A percentile compares a stretch with the other conserved stretches of the same genome.
These are phyloP conservation scores for Troides aeacus DNA, from an alignment of 2,888 invertebrate species.

Conservation along the genomic window DNA sequence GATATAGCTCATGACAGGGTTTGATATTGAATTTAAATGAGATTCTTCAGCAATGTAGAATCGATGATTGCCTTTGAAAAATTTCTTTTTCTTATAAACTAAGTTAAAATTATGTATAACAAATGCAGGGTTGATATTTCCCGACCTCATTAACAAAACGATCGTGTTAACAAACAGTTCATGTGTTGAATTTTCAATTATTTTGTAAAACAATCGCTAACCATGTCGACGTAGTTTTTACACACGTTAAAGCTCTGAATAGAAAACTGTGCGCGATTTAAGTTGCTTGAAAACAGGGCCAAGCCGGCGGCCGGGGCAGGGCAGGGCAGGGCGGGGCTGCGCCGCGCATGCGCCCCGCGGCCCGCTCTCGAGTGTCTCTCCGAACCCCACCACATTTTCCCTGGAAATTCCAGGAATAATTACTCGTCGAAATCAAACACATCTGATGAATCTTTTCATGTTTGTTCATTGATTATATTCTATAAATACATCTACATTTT, in stretches of 20 bases:
- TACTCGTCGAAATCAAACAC: slow-evolving; percentile 38
- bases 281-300: slow-evolving; percentile 53
- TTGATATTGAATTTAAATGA: no score
- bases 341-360: slow-evolving; percentile 56
- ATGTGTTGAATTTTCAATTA: no score
- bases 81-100: no score
- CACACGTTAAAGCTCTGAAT: slow-evolving; percentile 20
- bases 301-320: slow-evolving; percentile 40
- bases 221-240: neutral
- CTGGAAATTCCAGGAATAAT: slow-evolving; percentile 56
- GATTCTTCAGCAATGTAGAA: no score
- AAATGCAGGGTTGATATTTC: no score
- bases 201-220: neutral
- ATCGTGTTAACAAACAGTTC: no score
- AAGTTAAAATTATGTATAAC: no score
- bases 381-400: slow-evolving; percentile 36
- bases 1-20: no score
- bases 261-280: slow-evolving; percentile 19
- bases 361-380: slow-evolving; percentile 21
- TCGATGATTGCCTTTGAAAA: no score
- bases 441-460: neutral
- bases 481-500: neutral
- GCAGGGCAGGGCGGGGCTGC: slow-evolving; percentile 70
- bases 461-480: neutral
- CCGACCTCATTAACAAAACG: no score